Evolutionary conservation across 2,888 invertebrate genomes (phyloP), one percentile per base, ranked within the genome.

Genomic region (Harpalus rufipes): DNA sequence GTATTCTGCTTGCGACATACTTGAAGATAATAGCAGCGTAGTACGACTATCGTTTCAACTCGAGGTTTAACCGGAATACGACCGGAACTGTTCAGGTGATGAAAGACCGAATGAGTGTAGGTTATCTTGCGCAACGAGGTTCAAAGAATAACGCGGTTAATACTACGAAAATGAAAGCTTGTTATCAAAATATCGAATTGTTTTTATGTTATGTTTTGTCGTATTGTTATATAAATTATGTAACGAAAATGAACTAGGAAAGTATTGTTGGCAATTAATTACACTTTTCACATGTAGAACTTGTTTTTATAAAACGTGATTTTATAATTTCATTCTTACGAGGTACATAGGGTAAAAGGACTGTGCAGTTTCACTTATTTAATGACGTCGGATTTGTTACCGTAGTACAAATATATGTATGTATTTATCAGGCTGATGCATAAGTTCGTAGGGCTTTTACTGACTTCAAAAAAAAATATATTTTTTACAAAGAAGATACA

Each of bases 51-150:
- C 44, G 44, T 72, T 68, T 14, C 14, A 61, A 61, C 61, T 68
- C 25, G 41, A 18, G 61, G 12, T 14, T 32, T 4, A 81, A 81
- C 81, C 81, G 81, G 81, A 81, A 81, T 81, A 14, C 41, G 32
- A 72, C 81, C 81, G 81, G 81, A 81, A 81, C 72, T 14, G 44
- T 21, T 81, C 68, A 65, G 81, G 61, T 81, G 63, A 16, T 81
- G 81, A 81, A 81, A 81, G 78, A 78, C 5, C 58, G 56, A n/a
- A n/a, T 0, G 14, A 32, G 3, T 32, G 32, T 32, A 32, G 32
- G 32, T 32, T 32, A 32, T 32, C 5, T 58, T 78, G 25, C 78
- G 14, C 21, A 74, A 74, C 44, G 7, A 14, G 39, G 41, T 68
- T 68, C 16, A 39, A 63, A 39, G 39, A 68, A 68, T 39, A 68